Percentiles rank a stretch among this genome's conserved stretches.
These are phyloP conservation scores for Siderastrea siderea DNA, from an alignment of 92 coral and sea anemone genomes.

Conservation along the genomic window DNA sequence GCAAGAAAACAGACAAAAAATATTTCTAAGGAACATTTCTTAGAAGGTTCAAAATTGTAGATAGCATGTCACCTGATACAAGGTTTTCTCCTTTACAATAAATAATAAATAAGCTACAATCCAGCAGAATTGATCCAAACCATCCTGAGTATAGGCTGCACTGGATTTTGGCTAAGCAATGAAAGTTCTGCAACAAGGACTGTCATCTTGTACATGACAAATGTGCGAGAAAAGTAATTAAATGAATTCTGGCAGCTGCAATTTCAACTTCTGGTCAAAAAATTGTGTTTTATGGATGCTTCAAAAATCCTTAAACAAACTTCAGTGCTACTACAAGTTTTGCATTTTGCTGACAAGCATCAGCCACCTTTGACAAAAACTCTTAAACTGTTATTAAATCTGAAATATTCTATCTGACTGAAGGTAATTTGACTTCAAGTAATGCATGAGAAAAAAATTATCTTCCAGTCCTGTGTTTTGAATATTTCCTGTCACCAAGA, in stretches of 20 bases:
- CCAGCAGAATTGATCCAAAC: constrained; percentile 2
- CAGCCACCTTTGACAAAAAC: neutral
- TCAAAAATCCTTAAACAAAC: neutral
- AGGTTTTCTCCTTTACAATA: neutral
- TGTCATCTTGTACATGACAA: neutral
- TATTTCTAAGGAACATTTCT: too few relatives aligned
- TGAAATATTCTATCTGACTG: neutral
- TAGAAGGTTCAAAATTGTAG: neutral
- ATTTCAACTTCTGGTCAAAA: neutral
- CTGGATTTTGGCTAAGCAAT: neutral
- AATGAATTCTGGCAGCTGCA: neutral
- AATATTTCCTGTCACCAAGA: neutral
- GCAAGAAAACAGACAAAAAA: too few relatives aligned
- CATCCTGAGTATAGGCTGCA: constrained; percentile 6
- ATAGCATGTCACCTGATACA: neutral
- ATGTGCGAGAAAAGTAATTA: neutral
- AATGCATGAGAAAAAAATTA: neutral
- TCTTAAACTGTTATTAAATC: neutral
- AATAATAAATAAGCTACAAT: constrained; percentile 29
- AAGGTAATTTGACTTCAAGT: neutral
- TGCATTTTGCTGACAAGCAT: neutral
- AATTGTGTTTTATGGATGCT: neutral
- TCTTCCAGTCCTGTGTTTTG: neutral
- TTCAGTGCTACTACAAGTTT: neutral
- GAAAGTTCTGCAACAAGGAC: neutral